Conservation (phyloP, 2,113 vertebrate genomes). For the Sylvia atricapilla region DNA sequence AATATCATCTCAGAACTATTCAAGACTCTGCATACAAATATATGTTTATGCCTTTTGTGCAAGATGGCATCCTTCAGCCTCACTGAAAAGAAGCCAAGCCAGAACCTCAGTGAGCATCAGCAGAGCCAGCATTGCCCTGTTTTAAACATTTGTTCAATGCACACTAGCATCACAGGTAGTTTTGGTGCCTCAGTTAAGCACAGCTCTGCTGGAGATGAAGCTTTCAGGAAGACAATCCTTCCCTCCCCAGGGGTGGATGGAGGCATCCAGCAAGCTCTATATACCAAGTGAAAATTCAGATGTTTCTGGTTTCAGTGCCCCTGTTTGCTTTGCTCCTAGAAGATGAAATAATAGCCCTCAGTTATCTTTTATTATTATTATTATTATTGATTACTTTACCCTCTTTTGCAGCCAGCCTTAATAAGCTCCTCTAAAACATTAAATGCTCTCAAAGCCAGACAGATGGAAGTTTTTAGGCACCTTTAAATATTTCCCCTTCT, state of each 20-base stretch:
- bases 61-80: slow-evolving; percentile 35
- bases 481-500: neutral
- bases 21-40: slow-evolving; percentile 50
- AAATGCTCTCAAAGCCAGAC: neutral
- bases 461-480: neutral
- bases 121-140: neutral
- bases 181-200: neutral
- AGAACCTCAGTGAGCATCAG: neutral
- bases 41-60: slow-evolving; percentile 24
- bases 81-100: neutral
- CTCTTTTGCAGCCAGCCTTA: neutral
- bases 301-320: neutral
- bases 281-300: neutral
- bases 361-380: neutral
- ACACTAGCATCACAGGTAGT: neutral
- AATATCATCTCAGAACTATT: slow-evolving; percentile 11
- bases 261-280: neutral
- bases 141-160: neutral
- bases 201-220: neutral
- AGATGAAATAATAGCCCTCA: neutral
- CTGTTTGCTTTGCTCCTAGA: neutral
- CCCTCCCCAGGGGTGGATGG: neutral
- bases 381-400: neutral
- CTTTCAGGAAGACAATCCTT: neutral
- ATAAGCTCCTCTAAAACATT: neutral